phyloP scores from a whole-genome alignment of 2,113 vertebrate species.

The Rhinoptilus africanus region DNA sequence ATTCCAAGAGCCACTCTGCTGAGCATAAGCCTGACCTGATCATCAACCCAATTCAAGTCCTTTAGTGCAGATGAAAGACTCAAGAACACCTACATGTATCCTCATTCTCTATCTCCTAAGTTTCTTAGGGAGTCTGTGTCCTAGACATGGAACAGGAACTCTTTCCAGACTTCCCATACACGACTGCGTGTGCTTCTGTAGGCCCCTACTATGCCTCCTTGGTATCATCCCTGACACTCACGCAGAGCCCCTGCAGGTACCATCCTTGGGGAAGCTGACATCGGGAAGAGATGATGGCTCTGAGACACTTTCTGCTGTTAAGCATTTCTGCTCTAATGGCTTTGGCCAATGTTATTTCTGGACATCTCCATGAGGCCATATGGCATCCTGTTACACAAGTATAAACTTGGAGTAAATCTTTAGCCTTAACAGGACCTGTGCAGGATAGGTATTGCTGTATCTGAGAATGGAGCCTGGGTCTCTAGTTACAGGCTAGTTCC shows the following conservation, averaged over 20 bases:
- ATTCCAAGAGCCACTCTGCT: neutral
- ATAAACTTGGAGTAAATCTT: conserved; percentile 8
- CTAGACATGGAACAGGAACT: neutral
- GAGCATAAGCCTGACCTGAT: neutral
- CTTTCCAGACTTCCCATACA: neutral
- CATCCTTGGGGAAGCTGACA: neutral
- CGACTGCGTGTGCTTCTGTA: neutral
- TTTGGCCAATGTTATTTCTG: conserved; percentile 15
- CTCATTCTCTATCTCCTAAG: neutral
- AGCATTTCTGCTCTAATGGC: neutral
- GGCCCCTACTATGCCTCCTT: neutral
- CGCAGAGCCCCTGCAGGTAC: neutral
- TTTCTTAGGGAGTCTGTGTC: neutral
- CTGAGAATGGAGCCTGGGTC: neutral
- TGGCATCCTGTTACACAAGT: neutral
- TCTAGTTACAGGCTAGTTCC: neutral
- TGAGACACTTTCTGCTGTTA: neutral
- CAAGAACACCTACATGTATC: neutral
- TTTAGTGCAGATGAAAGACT: neutral
- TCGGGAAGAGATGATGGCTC: neutral
- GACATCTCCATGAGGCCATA: neutral
- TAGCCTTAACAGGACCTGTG: conserved; percentile 5
- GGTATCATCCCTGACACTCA: neutral
- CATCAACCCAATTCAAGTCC: neutral
- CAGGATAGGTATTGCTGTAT: neutral